Percentiles rank a stretch among this genome's conserved stretches.
These are phyloP conservation scores for Cephalopachus bancanus DNA, from an alignment of 2,797 vertebrate species.

Conservation along the genomic window DNA sequence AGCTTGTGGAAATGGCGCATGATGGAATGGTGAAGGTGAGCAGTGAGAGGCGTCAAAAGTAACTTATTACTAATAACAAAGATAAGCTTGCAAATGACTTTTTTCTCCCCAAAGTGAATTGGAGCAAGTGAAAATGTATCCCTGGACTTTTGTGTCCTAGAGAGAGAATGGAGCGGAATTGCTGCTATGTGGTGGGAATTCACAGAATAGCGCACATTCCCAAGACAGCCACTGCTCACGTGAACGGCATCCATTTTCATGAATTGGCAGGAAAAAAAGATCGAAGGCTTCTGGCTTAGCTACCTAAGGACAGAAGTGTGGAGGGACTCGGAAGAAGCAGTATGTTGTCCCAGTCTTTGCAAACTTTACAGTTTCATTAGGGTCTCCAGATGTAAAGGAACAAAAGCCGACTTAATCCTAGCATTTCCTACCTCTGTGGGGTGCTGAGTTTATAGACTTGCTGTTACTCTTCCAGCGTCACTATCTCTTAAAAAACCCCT, in stretches of 20 bases:
- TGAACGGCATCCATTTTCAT: not conserved
- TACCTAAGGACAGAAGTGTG: not conserved
- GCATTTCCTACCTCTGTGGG: not conserved
- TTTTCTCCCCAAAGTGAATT: not conserved
- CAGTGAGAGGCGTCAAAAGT: not conserved
- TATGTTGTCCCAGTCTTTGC: not conserved
- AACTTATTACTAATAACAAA: not conserved
- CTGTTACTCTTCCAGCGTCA: not conserved
- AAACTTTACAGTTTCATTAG: not conserved
- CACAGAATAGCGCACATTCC: not conserved
- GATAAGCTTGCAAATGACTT: not conserved
- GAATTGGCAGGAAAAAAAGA: not conserved
- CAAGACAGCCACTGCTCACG: fast-evolving
- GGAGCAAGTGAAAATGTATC: not conserved
- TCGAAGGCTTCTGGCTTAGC: not conserved
- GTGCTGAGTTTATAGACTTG: not conserved
- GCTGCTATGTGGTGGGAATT: not conserved
- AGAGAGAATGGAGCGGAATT: not conserved
- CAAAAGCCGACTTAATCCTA: not conserved
- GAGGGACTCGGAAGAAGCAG: not conserved
- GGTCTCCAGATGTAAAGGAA: not conserved
- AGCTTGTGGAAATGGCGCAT: not conserved
- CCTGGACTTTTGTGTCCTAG: not conserved
- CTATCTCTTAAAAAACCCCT: not conserved
- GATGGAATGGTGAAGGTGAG: not conserved